Base-by-base conservation (phyloP, 1,140 invertebrate species). In the Drosophila fuyamai region DNA sequence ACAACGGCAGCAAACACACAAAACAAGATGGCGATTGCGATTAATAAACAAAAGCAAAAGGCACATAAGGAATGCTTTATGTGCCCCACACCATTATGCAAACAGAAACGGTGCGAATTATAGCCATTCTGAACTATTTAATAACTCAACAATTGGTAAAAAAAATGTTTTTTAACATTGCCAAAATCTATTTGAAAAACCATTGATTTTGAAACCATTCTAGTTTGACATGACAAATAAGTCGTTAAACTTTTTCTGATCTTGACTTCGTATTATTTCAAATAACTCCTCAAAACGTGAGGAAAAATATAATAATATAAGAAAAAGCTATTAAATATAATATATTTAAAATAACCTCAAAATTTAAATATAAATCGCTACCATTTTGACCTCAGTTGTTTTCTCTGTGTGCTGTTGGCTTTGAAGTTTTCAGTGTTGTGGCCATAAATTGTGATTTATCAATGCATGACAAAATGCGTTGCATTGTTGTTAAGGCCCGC, bases 21-120 rank as follows among this genome's bases (percentile, higher is more conserved):
- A 83, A 84, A 89, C 83, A 89, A 89, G 84, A 89, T 89, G 84
- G 84, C 84, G 84, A 84, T 89, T 59, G 59, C 60, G 84, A 89
- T 89, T 89, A 89, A 78, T 80, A 83, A 78, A 83, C 80, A 83
- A 84, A 74, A 68, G 59, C 70, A 63, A 63, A 35, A 54, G 60
- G 13, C 46, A 58, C 2, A 66, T 23, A 67, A 63, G 46, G 43
- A 29, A 43, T 46, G 57, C 44, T 60, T 56, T 41, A 66, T 14
- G 50, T 27, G 27, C 32, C 23, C 14, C n/a, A 38, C 48, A 56
- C 29, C 23, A 23, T 23, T 23, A 23, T 23, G 23, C 23, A 23
- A 23, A 23, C 23, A 23, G 4, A 23, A 23, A 23, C 4, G 23
- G 23, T 23, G 23, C 23, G 23, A 43, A 32, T 58, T 47, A 48